Evolutionary conservation across 2,888 invertebrate genomes (phyloP).

Genomic region (Meliscaeva auricollis): DNA sequence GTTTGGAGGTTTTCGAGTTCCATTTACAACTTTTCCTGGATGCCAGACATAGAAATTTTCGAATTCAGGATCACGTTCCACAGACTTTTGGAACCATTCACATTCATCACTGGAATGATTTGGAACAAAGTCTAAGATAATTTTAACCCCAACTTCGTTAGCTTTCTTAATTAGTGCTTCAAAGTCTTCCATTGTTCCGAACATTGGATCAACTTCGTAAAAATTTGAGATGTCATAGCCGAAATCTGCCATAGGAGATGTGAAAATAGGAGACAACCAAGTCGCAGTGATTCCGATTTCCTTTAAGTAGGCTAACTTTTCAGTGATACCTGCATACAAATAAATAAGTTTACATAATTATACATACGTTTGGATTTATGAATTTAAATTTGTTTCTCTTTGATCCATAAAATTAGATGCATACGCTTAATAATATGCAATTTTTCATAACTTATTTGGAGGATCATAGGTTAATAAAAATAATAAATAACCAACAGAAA

Average conservation of each 20-base stretch:
- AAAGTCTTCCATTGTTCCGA: constrained; percentile 90
- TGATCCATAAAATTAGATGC: no score
- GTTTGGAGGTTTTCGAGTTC: constrained; percentile 86
- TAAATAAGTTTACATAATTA: constrained; percentile 46
- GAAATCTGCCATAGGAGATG: constrained; percentile 90
- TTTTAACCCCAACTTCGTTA: constrained; percentile 85
- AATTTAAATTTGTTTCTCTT: no score
- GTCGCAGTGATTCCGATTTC: constrained; percentile 88
- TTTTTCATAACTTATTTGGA: no score
- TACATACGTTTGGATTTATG: background rate
- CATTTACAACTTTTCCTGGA: constrained; percentile 84
- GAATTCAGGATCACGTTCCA: constrained; percentile 86
- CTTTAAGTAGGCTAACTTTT: constrained; percentile 87
- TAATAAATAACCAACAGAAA: no score
- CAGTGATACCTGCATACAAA: constrained; percentile 85
- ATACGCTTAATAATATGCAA: no score
- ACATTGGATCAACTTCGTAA: constrained; percentile 88
- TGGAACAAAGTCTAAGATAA: constrained; percentile 89
- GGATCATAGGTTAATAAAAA: no score
- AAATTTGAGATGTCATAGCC: constrained; percentile 92
- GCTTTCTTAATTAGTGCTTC: constrained; percentile 86
- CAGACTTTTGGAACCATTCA: constrained; percentile 93
- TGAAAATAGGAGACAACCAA: constrained; percentile 91
- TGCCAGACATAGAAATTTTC: constrained; percentile 90
- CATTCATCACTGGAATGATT: constrained; percentile 93